Base-by-base conservation (phyloP, 2,888 invertebrate genomes). In the Athetis lepigone region DNA sequence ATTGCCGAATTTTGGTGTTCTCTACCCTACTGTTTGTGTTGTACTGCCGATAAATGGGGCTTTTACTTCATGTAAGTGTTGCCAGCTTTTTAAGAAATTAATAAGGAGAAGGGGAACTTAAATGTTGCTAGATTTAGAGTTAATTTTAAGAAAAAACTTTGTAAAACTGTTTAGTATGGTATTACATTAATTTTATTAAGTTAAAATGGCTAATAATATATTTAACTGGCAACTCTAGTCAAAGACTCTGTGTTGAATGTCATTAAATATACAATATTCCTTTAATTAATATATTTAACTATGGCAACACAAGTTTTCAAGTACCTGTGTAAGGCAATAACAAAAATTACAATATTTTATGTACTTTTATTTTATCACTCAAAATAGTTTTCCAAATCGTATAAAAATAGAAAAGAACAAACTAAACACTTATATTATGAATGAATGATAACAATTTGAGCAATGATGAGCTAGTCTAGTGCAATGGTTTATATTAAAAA, bases 361-460 rank as follows among this genome's bases (percentile, higher is more conserved):
- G 11, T 18, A 8, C 21, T 59, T 71, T 79, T 63, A 57, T 58
- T 75, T 58, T 46, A 50, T 45, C 72, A 77, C 75, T 80, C 73
- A 75, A 71, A 75, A 69, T 68, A 67, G 33, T 60, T 54, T 70
- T 46, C 57, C 61, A 67, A 68, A 52, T 52, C 39, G 49, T 73
- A 62, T 70, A 74, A 81, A 78, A 70, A 82, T 80, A 81, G 57
- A 69, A 70, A 61, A n/a, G n/a, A 67, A 70, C 70, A 29, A 42
- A 70, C 19, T 52, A 29, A 50, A 67, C 56, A 56, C 11, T 65
- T 61, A 66, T 36, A 13, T 21, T 37, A 50, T 51, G 46, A 55
- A 50, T 51, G 46, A 55, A 66, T 69, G 60, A 62, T 54, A 72
- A 64, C 18, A 70, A 46, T 57, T 71, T 75, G 65, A 67, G 71